Conservation (phyloP, 2,113 vertebrate genomes). For the Chitala chitala region DNA sequence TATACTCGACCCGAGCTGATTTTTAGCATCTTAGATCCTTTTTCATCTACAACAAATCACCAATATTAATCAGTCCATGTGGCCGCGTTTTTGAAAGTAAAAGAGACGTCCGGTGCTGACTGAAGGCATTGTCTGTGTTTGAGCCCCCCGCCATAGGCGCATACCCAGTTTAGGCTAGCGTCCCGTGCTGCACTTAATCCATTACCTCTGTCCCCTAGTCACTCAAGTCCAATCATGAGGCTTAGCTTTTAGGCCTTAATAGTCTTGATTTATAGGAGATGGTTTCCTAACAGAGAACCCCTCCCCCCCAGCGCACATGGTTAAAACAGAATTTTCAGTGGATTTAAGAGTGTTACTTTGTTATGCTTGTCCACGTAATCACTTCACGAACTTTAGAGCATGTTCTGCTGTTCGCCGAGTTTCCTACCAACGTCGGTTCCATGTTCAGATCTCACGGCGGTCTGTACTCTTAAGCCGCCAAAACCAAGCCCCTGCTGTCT, state of each 20-base stretch:
- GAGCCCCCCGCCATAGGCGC: too few species aligned
- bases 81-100: too few species aligned
- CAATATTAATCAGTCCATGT: too few species aligned
- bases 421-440: not conserved
- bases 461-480: not conserved
- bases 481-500: conserved; percentile 32
- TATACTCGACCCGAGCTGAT: not conserved
- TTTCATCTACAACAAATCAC: not conserved
- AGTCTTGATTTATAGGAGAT: conserved; percentile 15
- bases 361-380: not conserved
- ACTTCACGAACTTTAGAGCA: not conserved
- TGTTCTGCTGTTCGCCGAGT: not conserved
- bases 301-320: not conserved
- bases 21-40: not conserved
- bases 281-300: not conserved
- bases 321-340: conserved; percentile 2
- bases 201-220: not conserved
- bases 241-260: not conserved
- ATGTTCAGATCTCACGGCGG: not conserved
- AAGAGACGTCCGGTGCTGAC: too few species aligned
- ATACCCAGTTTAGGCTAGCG: not conserved
- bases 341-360: not conserved
- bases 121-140: too few species aligned
- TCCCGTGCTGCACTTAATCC: not conserved
- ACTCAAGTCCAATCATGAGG: not conserved